These are phyloP conservation scores for Idris sp. DNA, from an alignment of 1,140 invertebrate genomes.

Conservation along the genomic window DNA sequence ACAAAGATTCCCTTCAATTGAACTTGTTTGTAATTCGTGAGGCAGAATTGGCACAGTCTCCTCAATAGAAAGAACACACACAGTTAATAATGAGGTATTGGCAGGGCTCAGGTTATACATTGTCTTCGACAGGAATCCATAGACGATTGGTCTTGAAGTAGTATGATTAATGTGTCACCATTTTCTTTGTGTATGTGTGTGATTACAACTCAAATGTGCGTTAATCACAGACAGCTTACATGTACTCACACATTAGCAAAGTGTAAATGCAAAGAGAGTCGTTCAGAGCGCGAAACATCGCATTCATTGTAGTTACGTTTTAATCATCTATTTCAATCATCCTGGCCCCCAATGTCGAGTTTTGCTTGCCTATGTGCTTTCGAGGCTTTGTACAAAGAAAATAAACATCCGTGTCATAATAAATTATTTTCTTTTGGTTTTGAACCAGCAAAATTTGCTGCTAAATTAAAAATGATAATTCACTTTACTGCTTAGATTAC, in stretches of 20 bases:
- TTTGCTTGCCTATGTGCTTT: conserved; percentile 18
- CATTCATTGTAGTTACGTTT: conserved; percentile 62
- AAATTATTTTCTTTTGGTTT: conserved; percentile 6
- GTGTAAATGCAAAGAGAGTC: conserved; percentile 57
- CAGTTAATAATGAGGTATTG: conserved; percentile 48
- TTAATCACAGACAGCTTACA: conserved; percentile 63
- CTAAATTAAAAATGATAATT: too few relatives aligned
- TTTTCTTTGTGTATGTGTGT: conserved; percentile 46
- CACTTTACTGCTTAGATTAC: too few relatives aligned
- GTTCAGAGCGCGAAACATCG: conserved; percentile 20
- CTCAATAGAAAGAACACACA: conserved; percentile 16
- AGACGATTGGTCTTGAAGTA: conserved; percentile 52
- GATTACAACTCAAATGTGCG: conserved; percentile 47
- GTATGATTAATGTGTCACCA: conserved; percentile 48
- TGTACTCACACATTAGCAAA: conserved; percentile 33
- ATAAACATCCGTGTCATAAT: conserved; percentile 34
- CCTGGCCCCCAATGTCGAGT: conserved; percentile 5
- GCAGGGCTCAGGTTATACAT: conserved; percentile 36
- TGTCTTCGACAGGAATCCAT: conserved; percentile 46
- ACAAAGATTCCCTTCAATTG: conserved; percentile 7
- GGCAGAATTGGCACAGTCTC: conserved; percentile 6
- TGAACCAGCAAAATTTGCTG: too few relatives aligned
- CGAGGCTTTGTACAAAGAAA: conserved; percentile 32
- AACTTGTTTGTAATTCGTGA: conserved; percentile 8
- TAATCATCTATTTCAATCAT: conserved; percentile 65